Evolutionary conservation across 2,113 vertebrate genomes (phyloP).

Genomic region (Cyanistes caeruleus): DNA sequence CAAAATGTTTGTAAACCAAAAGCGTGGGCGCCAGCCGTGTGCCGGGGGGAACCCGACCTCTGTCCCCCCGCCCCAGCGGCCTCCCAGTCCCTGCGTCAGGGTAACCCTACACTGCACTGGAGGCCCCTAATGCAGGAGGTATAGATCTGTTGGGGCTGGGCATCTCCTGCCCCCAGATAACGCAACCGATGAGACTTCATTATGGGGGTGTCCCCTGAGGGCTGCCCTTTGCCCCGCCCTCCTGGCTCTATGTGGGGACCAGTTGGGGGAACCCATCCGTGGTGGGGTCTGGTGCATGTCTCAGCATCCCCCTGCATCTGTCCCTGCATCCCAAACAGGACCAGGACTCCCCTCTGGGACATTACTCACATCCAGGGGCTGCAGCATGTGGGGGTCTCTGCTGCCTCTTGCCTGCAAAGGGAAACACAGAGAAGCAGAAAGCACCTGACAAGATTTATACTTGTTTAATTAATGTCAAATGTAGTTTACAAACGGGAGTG

Average conservation of each 20-base stretch:
- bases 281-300: not conserved
- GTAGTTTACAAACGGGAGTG: constrained; percentile 95
- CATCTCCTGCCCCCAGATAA: constrained; percentile 32
- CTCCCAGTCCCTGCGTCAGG: constrained; percentile 27
- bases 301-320: not conserved
- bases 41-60: not conserved
- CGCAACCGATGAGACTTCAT: constrained; percentile 55
- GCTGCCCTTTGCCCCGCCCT: not conserved
- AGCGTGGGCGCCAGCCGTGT: constrained; percentile 62
- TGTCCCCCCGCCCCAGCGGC: not conserved
- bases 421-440: constrained; percentile 8
- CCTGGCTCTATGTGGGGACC: not conserved
- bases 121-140: constrained; percentile 74
- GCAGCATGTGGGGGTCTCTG: fast-evolving
- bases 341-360: not conserved
- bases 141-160: constrained; percentile 78
- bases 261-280: not conserved
- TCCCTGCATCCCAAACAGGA: not conserved
- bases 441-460: constrained; percentile 75
- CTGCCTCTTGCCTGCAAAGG: not conserved
- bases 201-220: constrained; percentile 2
- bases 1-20: constrained; percentile 79
- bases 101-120: constrained; percentile 65
- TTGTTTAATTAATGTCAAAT: constrained; percentile 96
- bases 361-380: not conserved